Evolutionary conservation across 2,888 invertebrate species (phyloP).

Genomic region (Sarcophaga carnaria): DNA sequence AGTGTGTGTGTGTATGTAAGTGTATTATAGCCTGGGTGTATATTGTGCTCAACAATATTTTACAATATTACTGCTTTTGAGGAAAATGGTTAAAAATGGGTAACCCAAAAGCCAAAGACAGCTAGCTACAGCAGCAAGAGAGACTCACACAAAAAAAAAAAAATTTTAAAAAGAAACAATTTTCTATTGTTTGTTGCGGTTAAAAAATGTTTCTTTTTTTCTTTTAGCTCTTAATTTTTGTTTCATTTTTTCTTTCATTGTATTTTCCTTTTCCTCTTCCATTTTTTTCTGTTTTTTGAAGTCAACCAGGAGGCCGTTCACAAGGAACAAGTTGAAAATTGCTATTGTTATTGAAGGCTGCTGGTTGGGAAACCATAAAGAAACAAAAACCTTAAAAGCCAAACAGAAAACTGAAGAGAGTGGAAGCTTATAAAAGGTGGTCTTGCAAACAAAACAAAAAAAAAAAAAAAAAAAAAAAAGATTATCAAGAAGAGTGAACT

Average conservation of each 20-base stretch:
- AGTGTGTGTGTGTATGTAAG: conserved; percentile 13
- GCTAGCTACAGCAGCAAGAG: conserved; percentile 9
- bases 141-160: conserved; percentile 5
- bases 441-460: background rate
- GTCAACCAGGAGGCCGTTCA: background rate
- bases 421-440: conserved; percentile 34
- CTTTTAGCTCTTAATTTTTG: background rate
- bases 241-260: conserved; percentile 5
- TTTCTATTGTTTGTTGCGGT: conserved; percentile 69
- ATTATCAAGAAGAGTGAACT: conserved; percentile 9
- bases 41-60: background rate
- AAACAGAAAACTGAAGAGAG: conserved; percentile 14
- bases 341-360: conserved; percentile 59
- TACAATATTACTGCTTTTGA: conserved; percentile 18
- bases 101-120: conserved; percentile 40
- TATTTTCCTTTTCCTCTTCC: conserved; percentile 5
- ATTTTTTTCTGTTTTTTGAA: conserved; percentile 23
- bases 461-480: no score
- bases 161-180: conserved; percentile 39
- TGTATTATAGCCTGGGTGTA: background rate
- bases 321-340: conserved; percentile 46
- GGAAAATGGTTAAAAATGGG: conserved; percentile 32
- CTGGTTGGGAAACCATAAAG: conserved; percentile 45
- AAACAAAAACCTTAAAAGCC: conserved; percentile 25
- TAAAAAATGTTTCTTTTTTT: no score